Conservation (phyloP, 2,113 vertebrate genomes). For the Accipiter virgatus region DNA sequence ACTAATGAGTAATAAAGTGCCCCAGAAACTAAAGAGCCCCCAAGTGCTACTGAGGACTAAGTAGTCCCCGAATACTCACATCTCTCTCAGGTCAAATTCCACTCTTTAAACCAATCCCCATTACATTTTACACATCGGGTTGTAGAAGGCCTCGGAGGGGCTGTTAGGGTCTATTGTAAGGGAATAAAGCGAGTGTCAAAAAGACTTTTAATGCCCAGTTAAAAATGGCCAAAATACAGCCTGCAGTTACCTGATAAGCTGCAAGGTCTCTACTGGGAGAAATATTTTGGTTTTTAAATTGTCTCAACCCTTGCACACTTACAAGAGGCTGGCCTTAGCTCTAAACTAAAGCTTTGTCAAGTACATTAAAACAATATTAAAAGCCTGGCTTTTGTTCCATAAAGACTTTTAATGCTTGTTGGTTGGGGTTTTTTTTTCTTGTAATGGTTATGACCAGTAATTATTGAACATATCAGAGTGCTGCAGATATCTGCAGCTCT, state of each 20-base stretch:
- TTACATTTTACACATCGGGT: conserved; percentile 40
- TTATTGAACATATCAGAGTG: background rate
- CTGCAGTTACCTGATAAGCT: conserved; percentile 57
- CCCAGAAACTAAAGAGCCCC: conserved; percentile 51
- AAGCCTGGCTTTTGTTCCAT: conserved; percentile 29
- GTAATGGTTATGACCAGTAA: background rate
- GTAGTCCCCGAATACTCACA: conserved; percentile 50
- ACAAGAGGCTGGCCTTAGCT: background rate
- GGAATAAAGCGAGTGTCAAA: conserved; percentile 71
- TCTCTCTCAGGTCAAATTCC: conserved; percentile 65
- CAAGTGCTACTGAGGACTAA: conserved; percentile 48
- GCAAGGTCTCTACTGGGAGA: conserved; percentile 55
- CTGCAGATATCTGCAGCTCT: background rate
- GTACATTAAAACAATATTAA: conserved; percentile 36
- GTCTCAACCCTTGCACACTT: conserved; percentile 23
- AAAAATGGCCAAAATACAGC: conserved; percentile 43
- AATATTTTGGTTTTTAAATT: conserved; percentile 56
- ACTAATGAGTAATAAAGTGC: conserved; percentile 56
- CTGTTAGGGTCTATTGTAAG: conserved; percentile 50
- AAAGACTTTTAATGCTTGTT: background rate
- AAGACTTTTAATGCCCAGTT: conserved; percentile 68
- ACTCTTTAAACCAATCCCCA: conserved; percentile 53
- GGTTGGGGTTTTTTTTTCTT: background rate
- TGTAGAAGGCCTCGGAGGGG: conserved; percentile 19
- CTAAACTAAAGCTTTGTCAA: conserved; percentile 31